Evolutionary conservation across 2,797 vertebrate genomes (phyloP).

Genomic region (Thunnus albacares): DNA sequence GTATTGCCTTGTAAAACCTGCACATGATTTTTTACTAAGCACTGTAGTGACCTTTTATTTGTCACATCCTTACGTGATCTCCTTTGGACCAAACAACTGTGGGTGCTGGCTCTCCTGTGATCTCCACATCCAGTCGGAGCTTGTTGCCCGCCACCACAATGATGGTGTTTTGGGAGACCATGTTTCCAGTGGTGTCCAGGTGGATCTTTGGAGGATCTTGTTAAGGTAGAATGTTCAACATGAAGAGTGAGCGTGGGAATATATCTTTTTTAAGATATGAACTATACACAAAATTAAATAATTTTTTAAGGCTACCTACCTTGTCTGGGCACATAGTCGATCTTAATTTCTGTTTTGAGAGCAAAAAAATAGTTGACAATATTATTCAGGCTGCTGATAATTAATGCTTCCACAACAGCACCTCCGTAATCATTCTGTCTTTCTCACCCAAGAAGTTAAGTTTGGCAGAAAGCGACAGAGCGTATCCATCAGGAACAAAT

Average conservation of each 20-base stretch:
- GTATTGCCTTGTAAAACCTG: background rate
- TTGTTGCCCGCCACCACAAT: conserved; percentile 96
- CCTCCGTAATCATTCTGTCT: conserved; percentile 38
- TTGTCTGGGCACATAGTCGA: conserved; percentile 93
- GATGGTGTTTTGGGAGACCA: conserved; percentile 91
- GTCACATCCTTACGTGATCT: conserved; percentile 74
- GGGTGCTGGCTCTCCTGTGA: conserved; percentile 92
- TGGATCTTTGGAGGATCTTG: conserved; percentile 95
- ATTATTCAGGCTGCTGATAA: conserved; percentile 40
- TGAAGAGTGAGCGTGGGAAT: background rate
- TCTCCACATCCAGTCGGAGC: conserved; percentile 92
- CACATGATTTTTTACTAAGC: background rate
- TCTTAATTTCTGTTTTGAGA: conserved; percentile 90
- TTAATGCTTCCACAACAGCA: conserved; percentile 1
- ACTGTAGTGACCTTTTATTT: background rate
- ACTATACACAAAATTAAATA: background rate
- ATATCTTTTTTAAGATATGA: background rate
- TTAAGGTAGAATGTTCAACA: conserved; percentile 3
- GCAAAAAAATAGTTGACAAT: conserved; percentile 17
- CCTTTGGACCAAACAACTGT: conserved; percentile 88
- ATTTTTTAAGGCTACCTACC: conserved; percentile 70
- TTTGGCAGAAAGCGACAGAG: conserved; percentile 93
- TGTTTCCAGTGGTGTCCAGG: conserved; percentile 91
- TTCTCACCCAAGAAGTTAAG: conserved; percentile 94
- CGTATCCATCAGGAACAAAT: conserved; percentile 92